Base-by-base conservation (phyloP, 2,888 invertebrate genomes). In the Hesperia comma region DNA sequence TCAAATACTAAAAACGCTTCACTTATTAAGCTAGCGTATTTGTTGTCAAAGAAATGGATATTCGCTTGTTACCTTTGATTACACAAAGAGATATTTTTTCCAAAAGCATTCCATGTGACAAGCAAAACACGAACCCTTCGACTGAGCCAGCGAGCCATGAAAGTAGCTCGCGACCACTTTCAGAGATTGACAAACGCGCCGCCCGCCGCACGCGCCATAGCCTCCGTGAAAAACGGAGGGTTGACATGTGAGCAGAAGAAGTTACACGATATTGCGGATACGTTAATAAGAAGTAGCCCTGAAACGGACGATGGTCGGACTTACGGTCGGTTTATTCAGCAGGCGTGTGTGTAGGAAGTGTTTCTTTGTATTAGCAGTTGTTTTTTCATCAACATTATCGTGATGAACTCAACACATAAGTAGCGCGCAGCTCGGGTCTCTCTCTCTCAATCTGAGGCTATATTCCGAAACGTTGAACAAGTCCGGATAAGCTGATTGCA, bases 161-260 rank as follows among this genome's bases (percentile, higher is more conserved):
- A 21, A 57, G 41, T 40, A 21, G 57, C 40, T 40, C 40, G n/a
- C 21, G 17, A 41, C 57, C 41, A 40, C 40, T 57, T 12, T 21
- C 57, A 57, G 14, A 57, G 57, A 57, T 57, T 57, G 57, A 57
- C 57, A 41, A 40, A 41, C 57, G 41, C 19, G 40, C 4, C 17
- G 37, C 17, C 4, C 17, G 37, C 17, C 40, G 56, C 56, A 46
- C 46, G 37, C 56, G 12, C 56, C 33, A 37, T 56, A 56, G 56
- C 56, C 56, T 19, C 6, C 37, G 37, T 40, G 40, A 56, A 10
- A 37, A 15, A 37, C 37, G 37, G 40, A 55, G n/a, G 55, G 37
- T 56, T 41, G 49, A 49, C 49, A 49, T 49, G 49, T 19, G 12
- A 49, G 4, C 49, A 49, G n/a, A 7, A 46, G 17, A 17, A 15